Percentiles rank a stretch among this genome's conserved stretches.
These are phyloP conservation scores for Nephila pilipes DNA, from an alignment of 1,140 invertebrate species.

Conservation along the genomic window DNA sequence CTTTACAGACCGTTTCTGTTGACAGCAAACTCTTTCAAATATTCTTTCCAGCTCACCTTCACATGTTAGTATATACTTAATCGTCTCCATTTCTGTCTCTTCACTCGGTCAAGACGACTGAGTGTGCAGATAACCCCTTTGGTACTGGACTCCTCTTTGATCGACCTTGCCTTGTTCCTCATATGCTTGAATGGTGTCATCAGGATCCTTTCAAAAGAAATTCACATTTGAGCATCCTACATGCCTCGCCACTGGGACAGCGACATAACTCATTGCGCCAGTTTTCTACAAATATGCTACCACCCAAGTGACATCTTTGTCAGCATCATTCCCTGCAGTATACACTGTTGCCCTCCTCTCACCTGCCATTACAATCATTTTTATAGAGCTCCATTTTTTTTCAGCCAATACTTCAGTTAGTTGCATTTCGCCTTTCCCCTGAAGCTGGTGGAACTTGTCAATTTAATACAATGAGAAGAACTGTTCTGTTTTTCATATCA, in stretches of 20 bases:
- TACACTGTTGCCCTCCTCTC: neutral
- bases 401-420: too few relatives aligned
- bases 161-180: slow-evolving; percentile 86
- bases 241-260: slow-evolving; percentile 78
- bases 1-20: slow-evolving; percentile 91
- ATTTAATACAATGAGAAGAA: neutral
- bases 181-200: slow-evolving; percentile 93
- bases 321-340: neutral
- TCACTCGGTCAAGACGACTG: slow-evolving; percentile 89
- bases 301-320: neutral
- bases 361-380: neutral
- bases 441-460: too few relatives aligned
- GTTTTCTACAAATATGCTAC: slow-evolving; percentile 79
- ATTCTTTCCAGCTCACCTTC: slow-evolving; percentile 94
- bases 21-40: slow-evolving; percentile 92
- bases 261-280: slow-evolving; percentile 84
- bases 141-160: slow-evolving; percentile 84
- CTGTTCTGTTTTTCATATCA: neutral
- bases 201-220: slow-evolving; percentile 88
- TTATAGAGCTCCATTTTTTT: too few relatives aligned
- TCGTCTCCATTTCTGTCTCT: slow-evolving; percentile 91
- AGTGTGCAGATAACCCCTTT: slow-evolving; percentile 89
- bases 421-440: too few relatives aligned
- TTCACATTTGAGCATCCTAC: slow-evolving; percentile 80
- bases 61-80: too few relatives aligned